phyloP scores from a whole-genome alignment of 2,888 invertebrate genomes.

The Carcina quercana region DNA sequence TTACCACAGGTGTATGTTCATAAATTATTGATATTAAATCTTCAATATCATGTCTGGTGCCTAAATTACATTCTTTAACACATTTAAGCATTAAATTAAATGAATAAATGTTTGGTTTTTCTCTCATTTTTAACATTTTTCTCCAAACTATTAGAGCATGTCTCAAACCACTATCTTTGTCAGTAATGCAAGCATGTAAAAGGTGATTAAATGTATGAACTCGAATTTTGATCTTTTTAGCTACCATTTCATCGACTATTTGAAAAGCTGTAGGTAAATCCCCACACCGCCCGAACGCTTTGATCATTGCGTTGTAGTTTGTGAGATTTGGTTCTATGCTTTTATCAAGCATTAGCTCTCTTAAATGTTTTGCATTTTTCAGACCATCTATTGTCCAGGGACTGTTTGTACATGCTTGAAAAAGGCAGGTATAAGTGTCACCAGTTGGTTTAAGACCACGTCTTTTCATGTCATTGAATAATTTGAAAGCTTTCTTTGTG shows the following conservation, averaged over 20 bases:
- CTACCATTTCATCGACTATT: slow-evolving; percentile 88
- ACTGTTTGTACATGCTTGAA: slow-evolving; percentile 91
- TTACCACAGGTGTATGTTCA: slow-evolving; percentile 27
- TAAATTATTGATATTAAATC: slow-evolving; percentile 56
- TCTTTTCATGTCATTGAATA: slow-evolving; percentile 89
- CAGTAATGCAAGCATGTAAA: slow-evolving; percentile 87
- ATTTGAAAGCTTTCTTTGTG: slow-evolving; percentile 87
- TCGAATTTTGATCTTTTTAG: slow-evolving; percentile 75
- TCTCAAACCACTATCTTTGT: slow-evolving; percentile 85
- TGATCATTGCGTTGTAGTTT: slow-evolving; percentile 92
- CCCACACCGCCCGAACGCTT: slow-evolving; percentile 90
- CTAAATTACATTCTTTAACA: slow-evolving; percentile 87
- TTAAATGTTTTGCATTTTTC: slow-evolving; percentile 77
- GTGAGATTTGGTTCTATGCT: slow-evolving; percentile 80
- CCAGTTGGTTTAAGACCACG: slow-evolving; percentile 79
- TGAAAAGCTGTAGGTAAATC: slow-evolving; percentile 85
- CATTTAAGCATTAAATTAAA: slow-evolving; percentile 89
- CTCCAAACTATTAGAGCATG: slow-evolving; percentile 91
- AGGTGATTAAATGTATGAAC: slow-evolving; percentile 85
- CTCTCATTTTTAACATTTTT: slow-evolving; percentile 78
- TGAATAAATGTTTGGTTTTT: slow-evolving; percentile 81
- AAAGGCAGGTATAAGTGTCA: slow-evolving; percentile 87
- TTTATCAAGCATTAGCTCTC: slow-evolving; percentile 80
- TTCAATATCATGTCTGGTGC: slow-evolving; percentile 74
- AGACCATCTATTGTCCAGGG: slow-evolving; percentile 81